Evolutionary conservation across 1,140 invertebrate genomes (phyloP), one percentile per base, ranked within the genome.

Genomic region (Meloidogyne floridensis): DNA sequence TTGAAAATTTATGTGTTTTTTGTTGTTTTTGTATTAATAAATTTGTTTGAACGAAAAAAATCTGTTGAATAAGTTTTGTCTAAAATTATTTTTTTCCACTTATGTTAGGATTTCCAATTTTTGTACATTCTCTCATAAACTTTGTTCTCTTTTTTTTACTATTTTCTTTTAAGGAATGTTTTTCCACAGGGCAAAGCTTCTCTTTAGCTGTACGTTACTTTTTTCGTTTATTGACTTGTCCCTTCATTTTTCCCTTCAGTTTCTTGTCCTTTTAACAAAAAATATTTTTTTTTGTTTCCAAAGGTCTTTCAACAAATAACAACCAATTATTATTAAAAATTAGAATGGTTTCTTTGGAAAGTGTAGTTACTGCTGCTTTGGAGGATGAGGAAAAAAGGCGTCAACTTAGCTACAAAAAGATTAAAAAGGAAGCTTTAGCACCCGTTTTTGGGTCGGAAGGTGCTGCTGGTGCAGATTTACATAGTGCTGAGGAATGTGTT

Each of bases 381-480:
- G 32, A 32, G 32, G 47, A 47, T 6, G 47, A 47, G 7, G 47
- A 47, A 65, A 32, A 2, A 32, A 32, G 32, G 32, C 3, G n/a
- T 5, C 59, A n/a, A 5, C 13, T 65, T 65, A 4, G 59, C 59
- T 65, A 65, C 10, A n/a, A 15, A 7, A 65, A 65, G 7, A 11
- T 65, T 6, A 65, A 65, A 65, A n/a, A 65, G 2, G 59, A 65
- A n/a, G 59, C 59, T 65, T 65, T 65, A 18, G 15, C 59, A 0
- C 96, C 97, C 2, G 91, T 92, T 0, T 95, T 93, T 90, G 96
- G 95, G 8, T 97, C 95, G 0, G 91, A 92, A 79, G 91, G 92
- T 80, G 94, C 97, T 69, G 96, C 96, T 82, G 96, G 96, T 43
- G 95, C 93, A 86, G 97, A 98, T 92, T 91, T 98, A 51, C 94